phyloP scores from a whole-genome alignment of 2,113 vertebrate genomes.

The Callionymus lyra region DNA sequence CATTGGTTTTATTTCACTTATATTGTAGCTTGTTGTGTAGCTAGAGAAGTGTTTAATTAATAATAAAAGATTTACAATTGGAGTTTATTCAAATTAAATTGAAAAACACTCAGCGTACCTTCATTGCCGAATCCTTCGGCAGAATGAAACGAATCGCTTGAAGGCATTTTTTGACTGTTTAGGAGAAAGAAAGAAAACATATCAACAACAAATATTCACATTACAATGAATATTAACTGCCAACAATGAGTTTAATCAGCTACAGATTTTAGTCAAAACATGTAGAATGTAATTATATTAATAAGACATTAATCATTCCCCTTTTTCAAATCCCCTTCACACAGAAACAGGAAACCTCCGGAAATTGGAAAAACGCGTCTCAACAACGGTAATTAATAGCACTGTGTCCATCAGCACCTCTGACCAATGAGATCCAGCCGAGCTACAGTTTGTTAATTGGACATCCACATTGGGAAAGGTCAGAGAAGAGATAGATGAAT shows the following conservation, averaged over 20 bases:
- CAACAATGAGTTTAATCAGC: background rate
- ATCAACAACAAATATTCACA: background rate
- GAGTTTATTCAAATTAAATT: background rate
- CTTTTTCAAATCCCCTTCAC: background rate
- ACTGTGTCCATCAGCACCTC: conserved; percentile 15
- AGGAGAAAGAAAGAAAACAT: background rate
- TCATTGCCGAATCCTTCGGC: conserved; percentile 87
- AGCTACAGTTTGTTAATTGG: conserved; percentile 48
- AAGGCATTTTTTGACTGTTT: conserved; percentile 85
- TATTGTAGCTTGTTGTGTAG: too few relatives aligned
- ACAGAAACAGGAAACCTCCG: conserved; percentile 1
- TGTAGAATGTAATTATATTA: background rate
- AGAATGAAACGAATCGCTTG: conserved; percentile 83
- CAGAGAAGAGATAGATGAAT: conserved; percentile 55
- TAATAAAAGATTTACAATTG: too few relatives aligned
- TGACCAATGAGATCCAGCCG: conserved; percentile 45
- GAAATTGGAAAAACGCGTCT: conserved; percentile 19
- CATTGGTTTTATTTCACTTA: too few relatives aligned
- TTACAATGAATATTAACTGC: background rate
- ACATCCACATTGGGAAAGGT: conserved; percentile 57
- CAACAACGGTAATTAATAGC: conserved; percentile 27
- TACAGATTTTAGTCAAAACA: background rate
- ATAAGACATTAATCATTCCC: background rate
- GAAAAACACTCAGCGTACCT: conserved; percentile 57
- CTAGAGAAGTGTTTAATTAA: too few relatives aligned